phyloP scores from a whole-genome alignment of 2,888 invertebrate genomes.

The Drosophila prostipennis region DNA sequence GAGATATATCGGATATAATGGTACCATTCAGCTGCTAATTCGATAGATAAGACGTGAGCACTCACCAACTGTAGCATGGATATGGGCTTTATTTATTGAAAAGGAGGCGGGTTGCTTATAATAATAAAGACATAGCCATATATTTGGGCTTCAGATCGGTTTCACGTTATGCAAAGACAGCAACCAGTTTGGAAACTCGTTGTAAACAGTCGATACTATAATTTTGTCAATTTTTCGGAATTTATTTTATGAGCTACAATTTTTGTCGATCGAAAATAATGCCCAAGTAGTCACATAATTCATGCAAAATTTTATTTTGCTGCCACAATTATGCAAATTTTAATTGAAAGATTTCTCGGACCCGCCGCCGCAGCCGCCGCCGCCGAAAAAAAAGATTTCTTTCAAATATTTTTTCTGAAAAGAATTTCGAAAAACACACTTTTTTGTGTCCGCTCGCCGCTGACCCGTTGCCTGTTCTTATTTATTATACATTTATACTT shows the following conservation, averaged over 20 bases:
- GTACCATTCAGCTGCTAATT: conserved; percentile 73
- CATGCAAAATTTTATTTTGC: conserved; percentile 70
- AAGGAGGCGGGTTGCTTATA: conserved; percentile 50
- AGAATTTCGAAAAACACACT: conserved; percentile 56
- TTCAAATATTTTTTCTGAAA: conserved; percentile 44
- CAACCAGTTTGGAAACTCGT: conserved; percentile 67
- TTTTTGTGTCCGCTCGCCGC: conserved; percentile 47
- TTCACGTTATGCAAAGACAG: conserved; percentile 65
- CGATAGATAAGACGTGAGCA: conserved; percentile 62
- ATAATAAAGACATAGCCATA: conserved; percentile 77
- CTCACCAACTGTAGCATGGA: conserved; percentile 28
- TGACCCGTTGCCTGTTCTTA: conserved; percentile 57
- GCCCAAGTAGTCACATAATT: conserved; percentile 77
- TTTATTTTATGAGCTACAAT: conserved; percentile 78
- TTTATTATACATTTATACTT: conserved; percentile 64
- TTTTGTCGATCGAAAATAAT: conserved; percentile 67
- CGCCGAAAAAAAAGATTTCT: conserved; percentile 26
- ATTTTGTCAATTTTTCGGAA: conserved; percentile 77
- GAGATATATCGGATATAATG: conserved; percentile 43
- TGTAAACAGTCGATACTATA: conserved; percentile 67
- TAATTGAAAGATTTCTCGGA: conserved; percentile 71
- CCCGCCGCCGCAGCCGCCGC: conserved; percentile 35
- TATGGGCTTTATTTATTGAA: conserved; percentile 23
- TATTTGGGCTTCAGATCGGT: conserved; percentile 68
- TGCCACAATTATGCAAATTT: conserved; percentile 77